A percentile compares a stretch with the other conserved stretches of the same genome.
Evolutionary conservation across 2,888 invertebrate genomes (phyloP).

Genomic region (Hymenopus coronatus): DNA sequence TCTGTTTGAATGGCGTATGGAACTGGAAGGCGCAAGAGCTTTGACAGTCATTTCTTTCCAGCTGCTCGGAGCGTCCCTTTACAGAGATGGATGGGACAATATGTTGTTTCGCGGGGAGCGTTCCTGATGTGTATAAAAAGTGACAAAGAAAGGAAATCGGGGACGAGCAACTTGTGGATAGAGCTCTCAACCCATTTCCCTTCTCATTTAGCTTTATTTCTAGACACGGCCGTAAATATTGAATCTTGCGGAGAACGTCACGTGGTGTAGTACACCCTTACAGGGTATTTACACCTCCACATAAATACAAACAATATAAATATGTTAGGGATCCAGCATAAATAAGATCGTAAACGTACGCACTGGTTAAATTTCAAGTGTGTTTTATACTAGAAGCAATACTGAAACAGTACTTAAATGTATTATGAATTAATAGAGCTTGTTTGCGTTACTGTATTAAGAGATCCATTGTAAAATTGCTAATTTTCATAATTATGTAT

Average conservation of each 20-base stretch:
- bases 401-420: too few relatives aligned
- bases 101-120: neutral
- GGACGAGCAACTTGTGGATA: neutral
- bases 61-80: neutral
- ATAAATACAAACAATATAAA: too few relatives aligned
- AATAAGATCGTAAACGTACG: too few relatives aligned
- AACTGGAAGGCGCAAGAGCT: constrained; percentile 13
- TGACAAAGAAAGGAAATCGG: neutral
- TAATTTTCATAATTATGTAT: too few relatives aligned
- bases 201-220: neutral
- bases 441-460: too few relatives aligned
- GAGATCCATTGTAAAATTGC: too few relatives aligned
- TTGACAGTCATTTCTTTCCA: constrained; percentile 22
- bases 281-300: neutral
- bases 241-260: neutral
- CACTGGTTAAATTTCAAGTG: too few relatives aligned
- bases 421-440: too few relatives aligned
- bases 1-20: neutral
- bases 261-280: neutral
- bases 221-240: neutral
- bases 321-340: too few relatives aligned
- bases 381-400: too few relatives aligned
- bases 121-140: neutral
- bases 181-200: neutral
- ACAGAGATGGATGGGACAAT: neutral